Conservation (phyloP, 2,797 vertebrate species). For the Borostomias antarcticus region DNA sequence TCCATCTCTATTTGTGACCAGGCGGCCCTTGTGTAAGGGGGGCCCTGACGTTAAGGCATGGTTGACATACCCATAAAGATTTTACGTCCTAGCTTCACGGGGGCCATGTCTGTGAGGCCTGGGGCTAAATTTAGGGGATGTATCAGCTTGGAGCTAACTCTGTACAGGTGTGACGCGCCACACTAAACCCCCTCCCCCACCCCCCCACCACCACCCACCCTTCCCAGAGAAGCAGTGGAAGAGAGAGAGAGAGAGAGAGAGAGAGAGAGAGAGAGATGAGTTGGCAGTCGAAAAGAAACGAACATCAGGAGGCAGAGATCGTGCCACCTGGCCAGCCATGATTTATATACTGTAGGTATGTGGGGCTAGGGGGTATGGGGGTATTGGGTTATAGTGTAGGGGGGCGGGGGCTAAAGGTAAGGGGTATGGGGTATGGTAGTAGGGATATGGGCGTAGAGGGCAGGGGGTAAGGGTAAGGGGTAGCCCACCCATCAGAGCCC, state of each 20-base stretch:
- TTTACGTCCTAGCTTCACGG: conserved; percentile 59
- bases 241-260: conserved; percentile 18
- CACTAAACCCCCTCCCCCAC: background rate
- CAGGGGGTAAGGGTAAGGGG: conserved; percentile 40
- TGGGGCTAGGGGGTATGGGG: conserved; percentile 12
- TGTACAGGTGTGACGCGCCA: conserved; percentile 39
- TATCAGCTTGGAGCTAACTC: conserved; percentile 45
- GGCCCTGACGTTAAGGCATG: conserved; percentile 34
- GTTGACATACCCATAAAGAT: conserved; percentile 61
- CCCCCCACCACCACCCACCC: conserved; percentile 19
- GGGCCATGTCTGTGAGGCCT: conserved; percentile 38
- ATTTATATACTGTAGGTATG: conserved; percentile 55
- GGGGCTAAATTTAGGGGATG: conserved; percentile 29
- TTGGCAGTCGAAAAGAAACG: conserved; percentile 64
- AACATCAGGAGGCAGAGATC: conserved; percentile 63
- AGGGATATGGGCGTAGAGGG: conserved; percentile 22
- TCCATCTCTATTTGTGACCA: conserved; percentile 7
- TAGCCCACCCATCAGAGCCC: conserved; percentile 64
- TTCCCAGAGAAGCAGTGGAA: conserved; percentile 8
- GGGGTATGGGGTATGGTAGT: conserved; percentile 30
- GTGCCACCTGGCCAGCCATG: conserved; percentile 44
- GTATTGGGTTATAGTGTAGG: too few species aligned
- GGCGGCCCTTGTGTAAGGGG: too few species aligned
- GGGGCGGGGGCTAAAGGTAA: conserved; percentile 40
- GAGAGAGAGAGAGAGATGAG: conserved; percentile 27